Evolutionary conservation across 2,797 vertebrate genomes (phyloP), one percentile per base, ranked within the genome.

Genomic region (Cryptoprocta ferox): DNA sequence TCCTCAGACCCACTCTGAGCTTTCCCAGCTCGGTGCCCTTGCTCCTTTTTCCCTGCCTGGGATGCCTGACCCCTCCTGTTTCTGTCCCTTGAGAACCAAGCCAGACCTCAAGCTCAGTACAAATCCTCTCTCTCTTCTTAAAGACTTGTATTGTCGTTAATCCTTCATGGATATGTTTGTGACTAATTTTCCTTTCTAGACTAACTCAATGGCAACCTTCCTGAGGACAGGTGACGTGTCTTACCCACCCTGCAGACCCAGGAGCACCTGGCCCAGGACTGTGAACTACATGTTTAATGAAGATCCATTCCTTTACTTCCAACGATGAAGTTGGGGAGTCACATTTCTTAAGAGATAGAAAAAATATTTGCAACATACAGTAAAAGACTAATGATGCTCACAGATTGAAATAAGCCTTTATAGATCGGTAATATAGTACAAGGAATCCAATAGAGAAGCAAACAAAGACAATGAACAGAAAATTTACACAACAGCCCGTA

Each of bases 331-430:
- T 35, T 5, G 4, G 5, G 30, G 81, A 56, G 73, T 53, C 59
- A 88, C 19, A 42, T 66, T 90, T 91, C 26, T 91, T 91, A 75
- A 79, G n/a, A 88, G 63, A 79, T 42, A 39, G 56, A 70, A 92
- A 80, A 81, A 85, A 1, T 42, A 73, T 61, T 84, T 96, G 28
- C 5, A 87, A 59, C 2, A 35, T 39, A 45, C 6, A 6, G 53
- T n/a, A 39, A 85, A 81, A 32, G 30, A 73, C 66, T 35, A 91
- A 75, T 89, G 73, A 42, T 61, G 21, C 71, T 71, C 50, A 59
- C 59, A 45, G 39, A 30, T 42, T 39, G 87, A 89, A 83, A 76
- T 28, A 68, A 39, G 6, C 6, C 37, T 92, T 93, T 84, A 45
- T 14, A 95, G 66, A 32, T 95, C 18, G 14, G 4, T 91, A 89